Conservation (phyloP, 1,140 invertebrate species). For the Camponotus floridanus region DNA sequence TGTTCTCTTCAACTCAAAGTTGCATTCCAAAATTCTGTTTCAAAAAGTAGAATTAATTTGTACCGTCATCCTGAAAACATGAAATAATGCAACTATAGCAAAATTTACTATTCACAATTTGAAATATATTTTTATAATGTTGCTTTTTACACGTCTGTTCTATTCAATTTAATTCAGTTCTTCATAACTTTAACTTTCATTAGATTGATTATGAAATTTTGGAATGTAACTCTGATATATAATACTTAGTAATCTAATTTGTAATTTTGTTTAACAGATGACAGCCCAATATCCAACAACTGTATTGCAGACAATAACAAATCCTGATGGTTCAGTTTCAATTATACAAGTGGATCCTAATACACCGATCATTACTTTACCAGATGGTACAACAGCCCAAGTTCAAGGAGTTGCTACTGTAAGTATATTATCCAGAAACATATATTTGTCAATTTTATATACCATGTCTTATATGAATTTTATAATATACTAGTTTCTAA, state of each 20-base stretch:
- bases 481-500: background rate
- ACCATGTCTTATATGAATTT: background rate
- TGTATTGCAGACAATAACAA: slow-evolving; percentile 98
- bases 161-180: background rate
- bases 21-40: slow-evolving; percentile 1
- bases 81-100: background rate
- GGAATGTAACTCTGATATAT: background rate
- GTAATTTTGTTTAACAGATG: slow-evolving; percentile 84
- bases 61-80: background rate
- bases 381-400: slow-evolving; percentile 98
- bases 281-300: slow-evolving; percentile 94
- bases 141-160: background rate
- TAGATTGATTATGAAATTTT: background rate
- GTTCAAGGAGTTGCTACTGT: slow-evolving; percentile 96
- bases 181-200: background rate
- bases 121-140: background rate
- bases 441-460: slow-evolving; percentile 9
- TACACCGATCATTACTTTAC: slow-evolving; percentile 97
- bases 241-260: slow-evolving; percentile 31
- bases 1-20: background rate
- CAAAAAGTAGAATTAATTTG: background rate
- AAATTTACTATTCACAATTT: background rate
- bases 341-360: slow-evolving; percentile 98
- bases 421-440: slow-evolving; percentile 78
- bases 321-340: slow-evolving; percentile 98